Conservation (phyloP, 2,797 vertebrate species). For the Manis pentadactyla region DNA sequence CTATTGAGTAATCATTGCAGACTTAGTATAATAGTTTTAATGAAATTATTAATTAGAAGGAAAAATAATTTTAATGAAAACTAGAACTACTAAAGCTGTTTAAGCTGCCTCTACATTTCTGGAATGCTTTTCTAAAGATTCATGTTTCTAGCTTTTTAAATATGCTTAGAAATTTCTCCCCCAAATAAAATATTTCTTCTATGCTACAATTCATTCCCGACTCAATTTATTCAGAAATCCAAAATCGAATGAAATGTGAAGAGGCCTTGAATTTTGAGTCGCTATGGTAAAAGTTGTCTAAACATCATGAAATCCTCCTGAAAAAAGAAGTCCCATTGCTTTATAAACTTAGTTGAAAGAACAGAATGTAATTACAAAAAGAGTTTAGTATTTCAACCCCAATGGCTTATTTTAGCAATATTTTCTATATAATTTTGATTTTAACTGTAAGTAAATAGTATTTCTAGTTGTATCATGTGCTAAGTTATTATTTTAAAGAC, state of each 20-base stretch:
- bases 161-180: slow-evolving; percentile 26
- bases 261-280: background rate
- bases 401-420: background rate
- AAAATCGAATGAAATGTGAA: slow-evolving; percentile 15
- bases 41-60: slow-evolving; percentile 57
- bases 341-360: slow-evolving; percentile 14
- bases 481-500: slow-evolving; percentile 55
- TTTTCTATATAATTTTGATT: slow-evolving; percentile 16
- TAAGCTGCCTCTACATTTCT: slow-evolving; percentile 33
- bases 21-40: slow-evolving; percentile 50
- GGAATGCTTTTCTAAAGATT: slow-evolving; percentile 64
- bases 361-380: slow-evolving; percentile 21
- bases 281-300: slow-evolving; percentile 33
- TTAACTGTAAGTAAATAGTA: background rate
- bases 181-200: slow-evolving; percentile 39
- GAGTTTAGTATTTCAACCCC: background rate
- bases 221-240: background rate
- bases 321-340: background rate
- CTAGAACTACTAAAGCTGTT: slow-evolving; percentile 25
- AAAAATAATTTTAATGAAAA: slow-evolving; percentile 61
- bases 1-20: slow-evolving; percentile 62
- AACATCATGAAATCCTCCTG: slow-evolving; percentile 55
- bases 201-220: slow-evolving; percentile 1
- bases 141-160: slow-evolving; percentile 47
- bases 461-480: background rate